These are phyloP conservation scores for Dexiosoma caninum DNA, from an alignment of 2,888 invertebrate species.

Conservation along the genomic window DNA sequence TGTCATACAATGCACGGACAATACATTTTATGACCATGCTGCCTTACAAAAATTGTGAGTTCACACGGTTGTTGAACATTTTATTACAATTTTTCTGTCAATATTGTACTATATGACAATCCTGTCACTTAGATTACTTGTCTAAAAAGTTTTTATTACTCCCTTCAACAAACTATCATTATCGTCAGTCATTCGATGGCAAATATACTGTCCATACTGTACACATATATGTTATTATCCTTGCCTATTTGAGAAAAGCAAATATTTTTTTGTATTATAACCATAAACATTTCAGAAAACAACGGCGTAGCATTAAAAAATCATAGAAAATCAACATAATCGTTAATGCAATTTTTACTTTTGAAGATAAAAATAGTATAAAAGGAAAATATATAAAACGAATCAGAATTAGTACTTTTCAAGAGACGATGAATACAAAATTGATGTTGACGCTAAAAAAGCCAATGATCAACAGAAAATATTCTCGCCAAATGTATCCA, in stretches of 20 bases:
- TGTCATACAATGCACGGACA: no score
- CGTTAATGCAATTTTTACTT: slow-evolving; percentile 48
- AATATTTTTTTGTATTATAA: slow-evolving; percentile 39
- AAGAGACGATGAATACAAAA: slow-evolving; percentile 55
- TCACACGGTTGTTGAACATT: no score
- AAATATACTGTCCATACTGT: no score
- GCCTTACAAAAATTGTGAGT: no score
- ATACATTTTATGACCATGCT: no score
- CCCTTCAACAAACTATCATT: no score
- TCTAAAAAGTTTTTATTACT: no score
- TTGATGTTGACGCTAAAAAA: slow-evolving; percentile 22
- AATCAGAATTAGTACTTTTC: slow-evolving; percentile 42
- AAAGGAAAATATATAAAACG: slow-evolving; percentile 34
- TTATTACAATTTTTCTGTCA: no score
- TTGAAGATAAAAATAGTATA: slow-evolving; percentile 6
- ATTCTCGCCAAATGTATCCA: neutral
- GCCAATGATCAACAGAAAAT: slow-evolving; percentile 22
- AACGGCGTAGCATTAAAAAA: slow-evolving; percentile 6
- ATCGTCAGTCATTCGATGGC: no score
- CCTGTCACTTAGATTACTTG: no score
- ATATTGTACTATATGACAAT: no score
- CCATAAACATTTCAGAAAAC: slow-evolving; percentile 49
- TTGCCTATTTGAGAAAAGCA: neutral
- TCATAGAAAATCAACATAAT: slow-evolving; percentile 52
- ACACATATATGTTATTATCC: neutral